Percentiles rank a stretch among this genome's conserved stretches.
phyloP scores from a whole-genome alignment of 2,888 invertebrate genomes.

The Acrocyrtus sp. region DNA sequence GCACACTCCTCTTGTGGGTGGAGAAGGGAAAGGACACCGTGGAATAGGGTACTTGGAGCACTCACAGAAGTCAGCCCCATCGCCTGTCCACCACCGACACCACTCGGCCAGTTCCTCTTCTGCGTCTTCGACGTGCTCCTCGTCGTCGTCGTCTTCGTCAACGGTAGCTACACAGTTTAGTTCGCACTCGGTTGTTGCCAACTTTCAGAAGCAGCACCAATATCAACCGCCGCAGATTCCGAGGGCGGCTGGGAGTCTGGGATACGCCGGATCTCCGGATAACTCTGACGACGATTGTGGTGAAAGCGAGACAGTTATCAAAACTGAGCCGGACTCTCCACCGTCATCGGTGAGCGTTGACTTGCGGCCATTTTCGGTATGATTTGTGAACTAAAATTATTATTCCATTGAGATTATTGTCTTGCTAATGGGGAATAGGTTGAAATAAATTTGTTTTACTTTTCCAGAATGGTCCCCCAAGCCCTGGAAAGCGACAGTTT shows the following conservation, averaged over 20 bases:
- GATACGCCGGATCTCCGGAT: neutral
- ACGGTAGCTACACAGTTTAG: constrained; percentile 3
- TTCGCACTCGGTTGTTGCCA: constrained; percentile 28
- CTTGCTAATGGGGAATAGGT: too few species aligned
- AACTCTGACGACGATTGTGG: too few species aligned
- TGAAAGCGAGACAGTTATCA: too few species aligned
- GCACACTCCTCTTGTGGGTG: neutral
- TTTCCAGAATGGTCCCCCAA: constrained; percentile 56
- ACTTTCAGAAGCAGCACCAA: neutral
- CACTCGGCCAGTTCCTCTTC: too few species aligned
- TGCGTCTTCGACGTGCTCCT: neutral
- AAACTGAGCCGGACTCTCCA: too few species aligned
- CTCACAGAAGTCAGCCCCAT: too few species aligned
- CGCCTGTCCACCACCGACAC: too few species aligned
- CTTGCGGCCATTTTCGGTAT: neutral
- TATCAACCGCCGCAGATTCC: too few species aligned
- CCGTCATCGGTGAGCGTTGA: neutral
- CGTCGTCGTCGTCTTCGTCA: neutral
- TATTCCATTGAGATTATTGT: too few species aligned
- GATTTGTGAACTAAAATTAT: neutral
- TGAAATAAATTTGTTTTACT: constrained; percentile 5
- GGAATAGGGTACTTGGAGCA: neutral
- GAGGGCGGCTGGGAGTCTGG: too few species aligned
- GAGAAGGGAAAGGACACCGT: neutral
- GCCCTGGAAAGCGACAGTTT: constrained; percentile 30